A percentile compares a stretch with the other conserved stretches of the same genome.
These are phyloP conservation scores for Sylvia borin DNA, from an alignment of 2,797 vertebrate species.

Conservation along the genomic window DNA sequence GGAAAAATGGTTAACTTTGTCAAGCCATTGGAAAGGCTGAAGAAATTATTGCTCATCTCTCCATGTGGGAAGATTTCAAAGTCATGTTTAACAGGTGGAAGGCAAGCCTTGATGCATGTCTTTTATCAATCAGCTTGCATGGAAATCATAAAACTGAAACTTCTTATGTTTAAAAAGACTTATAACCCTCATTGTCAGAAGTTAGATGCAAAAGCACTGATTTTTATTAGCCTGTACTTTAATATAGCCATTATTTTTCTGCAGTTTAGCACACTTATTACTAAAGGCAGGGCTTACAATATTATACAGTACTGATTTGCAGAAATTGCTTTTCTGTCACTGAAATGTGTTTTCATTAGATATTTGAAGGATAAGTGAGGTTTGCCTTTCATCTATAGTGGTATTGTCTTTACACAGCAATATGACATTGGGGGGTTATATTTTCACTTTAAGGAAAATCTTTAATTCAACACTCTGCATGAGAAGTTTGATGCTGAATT, in stretches of 20 bases:
- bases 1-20: not conserved
- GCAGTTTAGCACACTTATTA: not conserved
- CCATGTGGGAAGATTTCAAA: not conserved
- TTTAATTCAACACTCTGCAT: not conserved
- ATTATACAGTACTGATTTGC: not conserved
- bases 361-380: constrained; percentile 6
- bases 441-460: not conserved
- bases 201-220: not conserved
- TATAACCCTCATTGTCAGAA: not conserved
- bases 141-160: not conserved
- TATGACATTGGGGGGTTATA: not conserved
- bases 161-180: not conserved
- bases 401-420: not conserved
- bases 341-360: constrained; percentile 41
- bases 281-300: not conserved
- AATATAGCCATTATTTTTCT: not conserved
- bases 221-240: not conserved
- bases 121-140: not conserved
- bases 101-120: not conserved
- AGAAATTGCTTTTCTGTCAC: constrained; percentile 28
- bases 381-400: not conserved
- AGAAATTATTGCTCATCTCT: not conserved
- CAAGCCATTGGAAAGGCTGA: not conserved
- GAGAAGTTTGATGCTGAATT: not conserved
- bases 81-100: not conserved